These are phyloP conservation scores for Diceros bicornis DNA, from an alignment of 2,797 vertebrate species.

Conservation along the genomic window DNA sequence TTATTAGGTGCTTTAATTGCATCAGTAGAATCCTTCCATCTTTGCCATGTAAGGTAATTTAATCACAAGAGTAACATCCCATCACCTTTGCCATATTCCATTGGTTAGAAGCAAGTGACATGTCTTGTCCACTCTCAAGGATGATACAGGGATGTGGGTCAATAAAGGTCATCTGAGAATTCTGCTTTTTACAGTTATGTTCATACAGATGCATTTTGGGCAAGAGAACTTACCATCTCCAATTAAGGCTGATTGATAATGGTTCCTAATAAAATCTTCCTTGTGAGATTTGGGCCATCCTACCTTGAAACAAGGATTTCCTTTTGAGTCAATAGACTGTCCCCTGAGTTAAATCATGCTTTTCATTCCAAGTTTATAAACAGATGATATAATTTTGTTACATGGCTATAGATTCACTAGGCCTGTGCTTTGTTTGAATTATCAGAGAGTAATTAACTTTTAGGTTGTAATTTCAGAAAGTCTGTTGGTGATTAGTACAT, in stretches of 20 bases:
- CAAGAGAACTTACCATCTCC: neutral
- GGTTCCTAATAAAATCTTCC: conserved; percentile 24
- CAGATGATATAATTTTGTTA: neutral
- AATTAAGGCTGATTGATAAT: neutral
- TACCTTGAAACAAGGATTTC: neutral
- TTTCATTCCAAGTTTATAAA: neutral
- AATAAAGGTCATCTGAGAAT: neutral
- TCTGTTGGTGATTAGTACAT: neutral
- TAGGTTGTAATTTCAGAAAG: conserved; percentile 14
- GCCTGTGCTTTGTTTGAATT: neutral
- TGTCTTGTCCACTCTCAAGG: neutral
- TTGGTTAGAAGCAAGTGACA: neutral
- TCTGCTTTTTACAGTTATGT: neutral
- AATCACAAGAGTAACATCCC: neutral
- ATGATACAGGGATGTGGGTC: neutral
- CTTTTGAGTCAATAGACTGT: neutral
- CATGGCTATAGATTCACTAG: neutral
- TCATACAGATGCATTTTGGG: neutral
- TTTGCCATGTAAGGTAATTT: neutral
- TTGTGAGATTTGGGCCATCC: neutral
- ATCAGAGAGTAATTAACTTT: neutral
- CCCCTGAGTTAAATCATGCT: neutral
- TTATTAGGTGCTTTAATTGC: neutral
- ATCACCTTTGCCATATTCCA: conserved; percentile 16
- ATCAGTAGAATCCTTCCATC: neutral